phyloP scores from a whole-genome alignment of 1,140 invertebrate genomes.

The Microvelia longipes region DNA sequence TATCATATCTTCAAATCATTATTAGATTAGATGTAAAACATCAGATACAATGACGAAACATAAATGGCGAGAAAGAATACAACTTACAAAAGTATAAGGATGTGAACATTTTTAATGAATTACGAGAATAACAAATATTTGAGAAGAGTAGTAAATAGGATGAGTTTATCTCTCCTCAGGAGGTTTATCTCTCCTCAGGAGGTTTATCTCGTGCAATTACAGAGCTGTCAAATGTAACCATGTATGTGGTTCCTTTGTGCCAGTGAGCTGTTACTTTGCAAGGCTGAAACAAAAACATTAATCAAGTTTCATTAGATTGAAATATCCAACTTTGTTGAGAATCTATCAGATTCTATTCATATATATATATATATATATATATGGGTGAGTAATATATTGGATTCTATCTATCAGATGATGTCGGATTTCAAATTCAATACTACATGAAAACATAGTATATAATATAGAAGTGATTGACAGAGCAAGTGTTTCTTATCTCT shows the following conservation, averaged over 20 bases:
- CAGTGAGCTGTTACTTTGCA: conserved; percentile 94
- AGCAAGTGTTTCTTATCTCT: no score
- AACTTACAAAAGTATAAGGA: no score
- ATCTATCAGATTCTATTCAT: no score
- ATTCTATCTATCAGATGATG: no score
- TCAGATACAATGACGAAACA: no score
- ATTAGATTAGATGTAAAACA: no score
- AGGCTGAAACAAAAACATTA: conserved; percentile 47
- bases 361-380: no score
- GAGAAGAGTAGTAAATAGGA: not conserved
- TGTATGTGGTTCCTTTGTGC: conserved; percentile 98
- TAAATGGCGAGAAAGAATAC: no score
- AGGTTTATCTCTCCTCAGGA: conserved; percentile 61
- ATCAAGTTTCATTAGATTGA: not conserved
- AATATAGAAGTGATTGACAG: no score
- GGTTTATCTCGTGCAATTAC: conserved; percentile 87
- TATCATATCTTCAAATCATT: no score
- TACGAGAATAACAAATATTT: not conserved
- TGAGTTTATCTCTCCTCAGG: not conserved
- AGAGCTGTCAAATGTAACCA: conserved; percentile 94
- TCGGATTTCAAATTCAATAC: not conserved
- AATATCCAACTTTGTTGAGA: conserved; percentile 6
- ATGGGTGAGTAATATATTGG: no score
- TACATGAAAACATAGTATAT: no score
- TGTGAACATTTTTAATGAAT: not conserved